Evolutionary conservation across 2,888 invertebrate species (phyloP), one percentile per base, ranked within the genome.

Genomic region (Emmelina monodactyla): DNA sequence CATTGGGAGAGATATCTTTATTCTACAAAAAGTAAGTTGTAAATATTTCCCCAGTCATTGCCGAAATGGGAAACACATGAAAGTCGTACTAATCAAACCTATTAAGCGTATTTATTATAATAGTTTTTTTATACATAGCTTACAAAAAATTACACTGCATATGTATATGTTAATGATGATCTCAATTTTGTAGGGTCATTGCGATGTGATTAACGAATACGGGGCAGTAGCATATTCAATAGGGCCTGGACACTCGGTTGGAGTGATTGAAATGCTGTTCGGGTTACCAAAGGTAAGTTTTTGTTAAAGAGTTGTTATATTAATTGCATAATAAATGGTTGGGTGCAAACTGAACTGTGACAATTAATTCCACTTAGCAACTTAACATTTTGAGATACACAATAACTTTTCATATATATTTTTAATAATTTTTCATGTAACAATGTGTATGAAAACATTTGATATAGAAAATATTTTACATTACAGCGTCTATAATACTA

Each of bases 1-100:
- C 42, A 76, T 79, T 16, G 68, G 72, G 22, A 61, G 81, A 11
- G 73, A 80, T 32, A 78, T 82, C 73, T 81, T 80, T 42, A 71
- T 82, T 37, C 43, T 82, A 36, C 67, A 75, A 42, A 71, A 62
- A 55, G 78, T 75, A 38, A 22, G 33, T 31, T 40, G 31, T 22
- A 34, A 33, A 32, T 36, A n/a, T n/a, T n/a, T n/a, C n/a, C n/a
- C n/a, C n/a, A n/a, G n/a, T n/a, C n/a, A n/a, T n/a, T n/a, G n/a
- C n/a, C n/a, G n/a, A n/a, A n/a, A n/a, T n/a, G n/a, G n/a, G n/a
- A n/a, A n/a, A n/a, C n/a, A n/a, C n/a, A n/a, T n/a, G n/a, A n/a
- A n/a, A n/a, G n/a, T n/a, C n/a, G n/a, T 25, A 25, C n/a, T 9
- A 19, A 5, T 19, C 5, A 19, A 19, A 19, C 5, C 9, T 19